Conservation (phyloP, 2,888 invertebrate species). For the Drosophila pseudotalamancana region DNA sequence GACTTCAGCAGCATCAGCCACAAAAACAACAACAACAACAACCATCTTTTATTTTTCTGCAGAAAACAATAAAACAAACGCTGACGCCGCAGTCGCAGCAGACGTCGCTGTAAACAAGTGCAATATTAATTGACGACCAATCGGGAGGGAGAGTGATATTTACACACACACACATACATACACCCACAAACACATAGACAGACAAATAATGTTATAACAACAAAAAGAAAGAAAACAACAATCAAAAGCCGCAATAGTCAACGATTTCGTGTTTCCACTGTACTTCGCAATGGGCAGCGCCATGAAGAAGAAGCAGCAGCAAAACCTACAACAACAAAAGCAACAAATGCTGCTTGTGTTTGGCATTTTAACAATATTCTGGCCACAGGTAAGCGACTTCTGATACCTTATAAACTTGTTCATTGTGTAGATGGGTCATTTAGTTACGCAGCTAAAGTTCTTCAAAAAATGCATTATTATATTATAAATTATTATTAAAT, state of each 20-base stretch:
- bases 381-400: conserved; percentile 51
- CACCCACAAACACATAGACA: conserved; percentile 14
- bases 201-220: conserved; percentile 53
- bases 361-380: conserved; percentile 53
- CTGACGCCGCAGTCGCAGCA: conserved; percentile 8
- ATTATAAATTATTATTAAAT: no score
- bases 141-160: conserved; percentile 13
- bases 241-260: conserved; percentile 19
- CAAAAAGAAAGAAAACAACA: conserved; percentile 10
- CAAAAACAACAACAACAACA: conserved; percentile 3
- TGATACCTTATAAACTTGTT: background rate
- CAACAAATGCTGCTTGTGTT: conserved; percentile 36
- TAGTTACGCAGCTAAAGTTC: no score
- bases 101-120: conserved; percentile 51
- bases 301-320: conserved; percentile 37
- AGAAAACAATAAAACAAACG: conserved; percentile 19
- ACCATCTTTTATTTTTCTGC: conserved; percentile 25
- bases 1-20: background rate
- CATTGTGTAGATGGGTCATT: background rate
- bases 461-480: no score
- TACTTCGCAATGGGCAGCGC: conserved; percentile 46
- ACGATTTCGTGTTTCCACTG: conserved; percentile 35
- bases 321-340: conserved; percentile 18
- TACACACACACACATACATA: conserved; percentile 8
- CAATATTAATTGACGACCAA: conserved; percentile 53